Evolutionary conservation across 2,888 invertebrate genomes (phyloP).

Genomic region (Pachliopta kotzebuea): DNA sequence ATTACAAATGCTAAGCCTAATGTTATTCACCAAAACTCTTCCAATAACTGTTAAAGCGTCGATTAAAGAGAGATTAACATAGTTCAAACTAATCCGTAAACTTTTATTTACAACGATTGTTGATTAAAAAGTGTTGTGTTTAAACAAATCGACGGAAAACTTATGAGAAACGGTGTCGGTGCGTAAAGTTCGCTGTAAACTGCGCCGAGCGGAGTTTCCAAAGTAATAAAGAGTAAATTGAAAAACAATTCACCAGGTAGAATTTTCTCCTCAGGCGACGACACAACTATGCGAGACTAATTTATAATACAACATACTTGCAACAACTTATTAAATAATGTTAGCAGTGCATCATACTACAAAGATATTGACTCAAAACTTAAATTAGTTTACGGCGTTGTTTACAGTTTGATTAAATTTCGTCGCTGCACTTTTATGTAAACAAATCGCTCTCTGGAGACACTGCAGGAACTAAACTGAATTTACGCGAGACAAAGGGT

Average conservation of each 20-base stretch:
- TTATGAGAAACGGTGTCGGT: neutral
- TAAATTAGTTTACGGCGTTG: neutral
- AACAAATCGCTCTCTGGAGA: neutral
- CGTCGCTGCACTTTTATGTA: neutral
- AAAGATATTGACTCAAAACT: neutral
- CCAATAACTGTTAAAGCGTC: too few relatives aligned
- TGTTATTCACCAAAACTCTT: too few relatives aligned
- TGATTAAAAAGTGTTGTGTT: too few relatives aligned
- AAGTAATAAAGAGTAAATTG: slow-evolving; percentile 39
- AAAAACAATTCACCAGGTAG: slow-evolving; percentile 38
- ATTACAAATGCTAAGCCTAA: too few relatives aligned
- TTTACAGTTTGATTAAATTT: neutral
- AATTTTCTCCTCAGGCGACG: slow-evolving; percentile 32
- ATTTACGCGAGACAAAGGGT: neutral
- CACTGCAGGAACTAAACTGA: neutral
- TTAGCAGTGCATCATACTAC: slow-evolving; percentile 6
- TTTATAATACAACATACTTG: slow-evolving; percentile 14
- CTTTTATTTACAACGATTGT: too few relatives aligned
- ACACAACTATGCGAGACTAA: slow-evolving; percentile 31
- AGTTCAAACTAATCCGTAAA: too few relatives aligned
- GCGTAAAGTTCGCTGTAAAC: slow-evolving; percentile 31
- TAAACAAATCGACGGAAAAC: too few relatives aligned
- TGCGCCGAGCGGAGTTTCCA: slow-evolving; percentile 33
- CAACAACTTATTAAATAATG: slow-evolving; percentile 7
- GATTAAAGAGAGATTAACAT: too few relatives aligned